phyloP scores from a whole-genome alignment of 2,888 invertebrate species.

The Chrysolina oricalcia region DNA sequence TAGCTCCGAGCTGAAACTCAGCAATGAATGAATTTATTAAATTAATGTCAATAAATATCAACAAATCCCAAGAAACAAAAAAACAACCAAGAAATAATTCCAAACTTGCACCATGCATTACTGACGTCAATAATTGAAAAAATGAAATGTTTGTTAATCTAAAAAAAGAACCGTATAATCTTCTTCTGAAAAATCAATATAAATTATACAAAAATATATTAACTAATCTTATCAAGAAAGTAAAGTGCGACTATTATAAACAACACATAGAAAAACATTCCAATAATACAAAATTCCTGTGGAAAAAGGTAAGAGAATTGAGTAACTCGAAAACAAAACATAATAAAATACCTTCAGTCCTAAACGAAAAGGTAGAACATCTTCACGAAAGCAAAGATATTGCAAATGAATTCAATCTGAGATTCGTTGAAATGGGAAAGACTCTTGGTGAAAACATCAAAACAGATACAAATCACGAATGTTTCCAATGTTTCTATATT shows the following conservation, averaged over 20 bases:
- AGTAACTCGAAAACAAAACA: too few relatives aligned
- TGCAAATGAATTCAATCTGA: too few relatives aligned
- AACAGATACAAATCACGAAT: too few relatives aligned
- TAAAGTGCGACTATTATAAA: conserved; percentile 9
- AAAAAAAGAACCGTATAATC: background rate
- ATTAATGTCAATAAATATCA: conserved; percentile 15
- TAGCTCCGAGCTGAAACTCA: background rate
- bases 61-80: conserved; percentile 4
- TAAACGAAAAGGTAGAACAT: too few relatives aligned
- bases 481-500: too few relatives aligned
- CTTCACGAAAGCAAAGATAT: too few relatives aligned
- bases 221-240: conserved; percentile 3
- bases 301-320: too few relatives aligned
- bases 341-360: too few relatives aligned
- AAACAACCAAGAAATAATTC: conserved; percentile 10
- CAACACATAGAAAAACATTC: background rate
- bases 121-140: conserved; percentile 1
- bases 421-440: too few relatives aligned
- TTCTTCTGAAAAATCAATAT: conserved; percentile 9
- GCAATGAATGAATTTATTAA: conserved; percentile 18
- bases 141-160: conserved; percentile 2
- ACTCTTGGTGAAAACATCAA: too few relatives aligned
- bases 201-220: conserved; percentile 9
- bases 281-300: conserved; percentile 18
- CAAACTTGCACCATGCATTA: conserved; percentile 13